Evolutionary conservation across 2,888 invertebrate species (phyloP), one percentile per base, ranked within the genome.

Genomic region (Acrocyrtus sp.): DNA sequence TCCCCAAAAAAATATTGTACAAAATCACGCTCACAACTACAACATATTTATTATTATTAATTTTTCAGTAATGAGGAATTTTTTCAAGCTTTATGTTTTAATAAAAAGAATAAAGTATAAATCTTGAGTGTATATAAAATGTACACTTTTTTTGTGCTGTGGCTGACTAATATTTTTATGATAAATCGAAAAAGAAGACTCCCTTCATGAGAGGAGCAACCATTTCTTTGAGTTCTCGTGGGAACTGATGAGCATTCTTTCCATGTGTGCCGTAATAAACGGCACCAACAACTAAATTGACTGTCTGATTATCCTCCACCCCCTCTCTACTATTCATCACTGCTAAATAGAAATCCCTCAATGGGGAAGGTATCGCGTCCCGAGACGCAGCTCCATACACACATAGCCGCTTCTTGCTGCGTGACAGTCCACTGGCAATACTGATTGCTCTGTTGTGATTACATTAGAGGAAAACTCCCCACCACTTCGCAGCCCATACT

Each of bases 271-370:
- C 24, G 24, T 19, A 63, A 72, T 72, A 65, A 65, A 63, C 57
- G 61, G 70, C 70, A 63, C 57, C 63, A 63, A 57, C 24, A 50
- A 12, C 4, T 50, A 29, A 45, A 65, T 22, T 51, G 53, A 72
- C 50, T 72, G 51, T 26, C 65, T 72, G 72, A 72, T 72, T 72
- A 72, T 72, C 60, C 60, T 39, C 72, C 72, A 56, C 65, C 65
- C 57, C 72, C 72, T 65, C 65, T 53, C 51, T 6, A 43, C 65
- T 51, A 72, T 72, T 72, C 65, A 72, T 72, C 72, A 72, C 72
- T 72, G 60, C 60, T 72, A 65, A 65, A 72, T 58, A 65, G 48
- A n/a, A n/a, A n/a, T n/a, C n/a, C n/a, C 45, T 26, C 53, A 24
- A 62, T 48, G 57, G 58, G 51, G 56, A 26, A 10, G 41, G 22